A percentile compares a stretch with the other conserved stretches of the same genome.
Conservation (phyloP, 2,797 vertebrate species). For the Diglossa cyanea region DNA sequence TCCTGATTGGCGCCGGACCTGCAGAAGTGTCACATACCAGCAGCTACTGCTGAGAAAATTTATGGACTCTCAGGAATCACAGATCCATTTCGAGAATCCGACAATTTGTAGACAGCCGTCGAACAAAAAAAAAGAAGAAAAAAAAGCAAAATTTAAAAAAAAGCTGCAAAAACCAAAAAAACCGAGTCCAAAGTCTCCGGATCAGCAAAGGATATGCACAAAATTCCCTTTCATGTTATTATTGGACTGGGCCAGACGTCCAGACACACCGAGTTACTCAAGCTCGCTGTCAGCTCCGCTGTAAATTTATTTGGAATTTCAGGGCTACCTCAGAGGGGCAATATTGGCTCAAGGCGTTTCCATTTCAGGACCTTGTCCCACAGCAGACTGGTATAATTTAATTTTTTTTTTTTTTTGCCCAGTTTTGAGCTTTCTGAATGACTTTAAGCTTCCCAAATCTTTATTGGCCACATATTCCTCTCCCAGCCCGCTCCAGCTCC, state of each 20-base stretch:
- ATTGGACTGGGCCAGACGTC: slow-evolving; percentile 47
- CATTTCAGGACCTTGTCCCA: slow-evolving; percentile 38
- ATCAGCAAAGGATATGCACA: slow-evolving; percentile 28
- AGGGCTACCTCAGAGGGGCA: slow-evolving; percentile 47
- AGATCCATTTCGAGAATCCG: background rate
- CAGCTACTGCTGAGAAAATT: background rate
- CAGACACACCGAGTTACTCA: slow-evolving; percentile 45
- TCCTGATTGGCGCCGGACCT: background rate
- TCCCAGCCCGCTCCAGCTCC: background rate
- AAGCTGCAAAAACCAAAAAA: background rate
- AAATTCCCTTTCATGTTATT: slow-evolving; percentile 46
- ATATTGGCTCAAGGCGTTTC: slow-evolving; percentile 53
- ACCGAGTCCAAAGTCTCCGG: background rate
- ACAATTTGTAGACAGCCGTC: background rate
- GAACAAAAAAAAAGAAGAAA: background rate
- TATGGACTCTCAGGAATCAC: background rate
- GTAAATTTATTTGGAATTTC: slow-evolving; percentile 61
- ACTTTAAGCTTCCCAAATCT: slow-evolving; percentile 20
- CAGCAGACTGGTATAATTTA: background rate
- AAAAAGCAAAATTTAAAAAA: background rate
- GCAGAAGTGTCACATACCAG: background rate
- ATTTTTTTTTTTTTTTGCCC: background rate
- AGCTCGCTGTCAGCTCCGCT: slow-evolving; percentile 4
- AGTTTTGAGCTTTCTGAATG: slow-evolving; percentile 45
- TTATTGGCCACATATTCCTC: slow-evolving; percentile 25